Conservation (phyloP, 2,113 vertebrate genomes). For the Mustela lutreola region DNA sequence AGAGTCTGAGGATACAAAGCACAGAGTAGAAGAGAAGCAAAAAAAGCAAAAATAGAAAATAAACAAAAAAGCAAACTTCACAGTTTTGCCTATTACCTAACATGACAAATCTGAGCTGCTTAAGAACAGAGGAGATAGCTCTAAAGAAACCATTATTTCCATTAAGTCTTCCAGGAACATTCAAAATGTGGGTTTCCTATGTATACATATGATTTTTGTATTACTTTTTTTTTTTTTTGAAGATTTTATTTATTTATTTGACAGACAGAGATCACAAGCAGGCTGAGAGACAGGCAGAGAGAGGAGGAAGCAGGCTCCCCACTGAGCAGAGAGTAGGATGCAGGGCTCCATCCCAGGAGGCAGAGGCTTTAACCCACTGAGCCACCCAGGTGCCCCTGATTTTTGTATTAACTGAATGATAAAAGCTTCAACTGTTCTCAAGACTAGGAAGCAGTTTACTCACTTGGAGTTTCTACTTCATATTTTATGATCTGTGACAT, state of each 20-base stretch:
- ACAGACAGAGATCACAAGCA: too few relatives aligned
- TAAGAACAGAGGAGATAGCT: background rate
- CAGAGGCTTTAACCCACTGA: too few relatives aligned
- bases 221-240: too few relatives aligned
- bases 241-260: too few relatives aligned
- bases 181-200: background rate
- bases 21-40: background rate
- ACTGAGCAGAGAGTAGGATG: too few relatives aligned
- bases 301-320: too few relatives aligned
- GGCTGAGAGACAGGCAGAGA: too few relatives aligned
- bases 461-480: background rate
- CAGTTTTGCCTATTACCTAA: background rate
- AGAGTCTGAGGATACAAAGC: background rate
- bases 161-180: background rate
- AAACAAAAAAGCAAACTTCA: background rate
- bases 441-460: background rate
- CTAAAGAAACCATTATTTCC: background rate
- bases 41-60: background rate
- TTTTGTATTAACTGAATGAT: background rate
- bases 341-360: too few relatives aligned
- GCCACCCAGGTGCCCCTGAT: too few relatives aligned
- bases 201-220: background rate
- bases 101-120: background rate
- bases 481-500: constrained; percentile 32
- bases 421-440: background rate